Base-by-base conservation (phyloP, 1,140 invertebrate genomes). In the Bilobella aurantiaca region DNA sequence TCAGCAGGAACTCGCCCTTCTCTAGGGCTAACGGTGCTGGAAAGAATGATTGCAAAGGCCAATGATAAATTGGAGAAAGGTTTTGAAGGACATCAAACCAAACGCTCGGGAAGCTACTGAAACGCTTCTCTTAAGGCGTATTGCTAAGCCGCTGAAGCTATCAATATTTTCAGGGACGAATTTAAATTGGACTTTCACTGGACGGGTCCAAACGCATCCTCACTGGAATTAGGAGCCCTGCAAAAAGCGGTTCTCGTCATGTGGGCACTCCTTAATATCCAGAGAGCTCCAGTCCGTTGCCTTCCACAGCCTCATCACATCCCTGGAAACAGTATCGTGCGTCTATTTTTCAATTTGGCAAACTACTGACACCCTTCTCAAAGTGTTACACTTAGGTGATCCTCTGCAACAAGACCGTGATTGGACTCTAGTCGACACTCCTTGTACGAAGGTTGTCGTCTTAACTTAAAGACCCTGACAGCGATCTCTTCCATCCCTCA, bases 391-490 rank as follows among this genome's bases (percentile, higher is more conserved):
- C 5, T 23, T 16, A 23, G 25, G 49, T 53, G 49, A 12, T 53
- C 49, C 12, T 53, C 49, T 16, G 14, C 49, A 53, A 18, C 49
- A 12, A 18, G 8, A 12, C 14, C 14, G 25, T 12, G 25, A 23
- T 23, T 5, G 5, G 5, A 14, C 5, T 12, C 21, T 12, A 5
- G 49, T 16, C 49, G 37, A 12, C 8, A n/a, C 8, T 12, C 37
- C 8, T 42, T 8, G 37, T 12, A 42, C 8, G 37, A 42, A n/a
- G 8, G n/a, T n/a, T 12, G 37, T 42, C n/a, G n/a, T n/a, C n/a
- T n/a, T n/a, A n/a, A 56, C 23, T 16, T 42, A n/a, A 91, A 77
- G 88, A 91, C 79, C 88, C 88, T 1, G 88, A 91, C 75, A 86
- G 83, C 34, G 47, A 49, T 32, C 28, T 21, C 59, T 34, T 29